Base-by-base conservation (phyloP, 2,888 invertebrate species). In the Abrostola tripartita region DNA sequence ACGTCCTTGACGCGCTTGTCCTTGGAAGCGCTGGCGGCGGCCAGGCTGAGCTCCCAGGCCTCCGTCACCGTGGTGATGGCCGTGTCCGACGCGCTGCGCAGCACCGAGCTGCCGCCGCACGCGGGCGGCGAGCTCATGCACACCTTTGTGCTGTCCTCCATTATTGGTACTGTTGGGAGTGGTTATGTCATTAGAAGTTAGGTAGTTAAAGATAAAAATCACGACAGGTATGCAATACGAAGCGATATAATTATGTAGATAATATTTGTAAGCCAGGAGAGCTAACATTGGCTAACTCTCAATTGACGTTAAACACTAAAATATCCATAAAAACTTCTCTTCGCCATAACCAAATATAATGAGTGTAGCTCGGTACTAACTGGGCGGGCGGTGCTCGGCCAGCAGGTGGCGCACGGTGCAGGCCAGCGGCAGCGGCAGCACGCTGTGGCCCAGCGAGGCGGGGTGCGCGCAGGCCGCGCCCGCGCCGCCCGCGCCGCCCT, bases 1-100 rank as follows among this genome's bases (percentile, higher is more conserved):
- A 96, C 96, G 91, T 98, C 98, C 88, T 98, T 98, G 70, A 97
- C 96, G 51, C 98, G 95, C 89, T 98, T 98, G 90, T 98, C 98
- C 92, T 98, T 98, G 57, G 98, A 98, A 14, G 97, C 97, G 69
- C 97, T 97, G 56, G 97, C 98, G 54, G 98, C 98, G 9, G 98
- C 97, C 62, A 98, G 96, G 79, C 97, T 97, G n/a, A 97, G 95
- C 79, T 95, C 95, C 81, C 98, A 97, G 61, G 97, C 97, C 37
- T 98, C 97, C 0, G 97, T 95, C 54, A 98, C 96, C 60, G 97
- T 97, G 85, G 98, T 97, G 83, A 98, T 97, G 89, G 98, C 95
- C 6, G 95, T 92, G 69, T 98, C 96, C 58, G 97, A 97, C 0
- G 98, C 97, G 54, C 97, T 92, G 72, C 93, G 93, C 1, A 91